Percentiles rank a stretch among this genome's conserved stretches.
These are phyloP conservation scores for Macrobrachium rosenbergii DNA, from an alignment of 1,140 invertebrate genomes.

Conservation along the genomic window DNA sequence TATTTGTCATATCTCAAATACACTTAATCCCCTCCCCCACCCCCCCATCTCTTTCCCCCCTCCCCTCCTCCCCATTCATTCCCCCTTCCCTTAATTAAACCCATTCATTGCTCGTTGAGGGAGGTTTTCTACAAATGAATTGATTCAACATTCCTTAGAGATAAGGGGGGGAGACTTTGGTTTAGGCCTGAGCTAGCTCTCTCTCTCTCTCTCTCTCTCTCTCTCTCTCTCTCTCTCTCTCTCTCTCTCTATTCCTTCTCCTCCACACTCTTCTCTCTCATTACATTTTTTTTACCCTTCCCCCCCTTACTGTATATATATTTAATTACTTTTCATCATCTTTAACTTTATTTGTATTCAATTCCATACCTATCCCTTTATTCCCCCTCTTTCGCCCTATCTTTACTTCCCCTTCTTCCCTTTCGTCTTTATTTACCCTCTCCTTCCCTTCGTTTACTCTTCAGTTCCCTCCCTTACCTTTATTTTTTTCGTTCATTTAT, in stretches of 20 bases:
- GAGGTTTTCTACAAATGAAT: background rate
- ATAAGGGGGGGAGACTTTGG: background rate
- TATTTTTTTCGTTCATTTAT: no score
- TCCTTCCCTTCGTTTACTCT: no score
- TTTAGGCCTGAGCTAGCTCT: background rate
- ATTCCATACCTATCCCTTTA: no score
- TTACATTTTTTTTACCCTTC: background rate
- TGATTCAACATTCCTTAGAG: no score
- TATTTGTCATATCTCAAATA: background rate
- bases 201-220: slow-evolving; percentile 1
- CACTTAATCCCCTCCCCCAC: background rate
- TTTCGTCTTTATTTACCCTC: no score
- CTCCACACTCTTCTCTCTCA: background rate
- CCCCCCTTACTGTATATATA: no score
- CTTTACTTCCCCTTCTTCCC: no score
- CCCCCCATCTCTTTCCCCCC: background rate
- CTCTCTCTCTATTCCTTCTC: background rate
- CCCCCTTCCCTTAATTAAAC: background rate
- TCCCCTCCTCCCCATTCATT: background rate
- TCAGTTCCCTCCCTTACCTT: no score
- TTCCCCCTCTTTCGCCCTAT: no score
- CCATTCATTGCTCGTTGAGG: background rate
- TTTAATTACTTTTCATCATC: no score
- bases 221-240: background rate
- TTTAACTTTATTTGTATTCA: no score